Percentiles rank a stretch among this genome's conserved stretches.
phyloP scores from a whole-genome alignment of 2,113 vertebrate genomes.

The Psettodes erumei region DNA sequence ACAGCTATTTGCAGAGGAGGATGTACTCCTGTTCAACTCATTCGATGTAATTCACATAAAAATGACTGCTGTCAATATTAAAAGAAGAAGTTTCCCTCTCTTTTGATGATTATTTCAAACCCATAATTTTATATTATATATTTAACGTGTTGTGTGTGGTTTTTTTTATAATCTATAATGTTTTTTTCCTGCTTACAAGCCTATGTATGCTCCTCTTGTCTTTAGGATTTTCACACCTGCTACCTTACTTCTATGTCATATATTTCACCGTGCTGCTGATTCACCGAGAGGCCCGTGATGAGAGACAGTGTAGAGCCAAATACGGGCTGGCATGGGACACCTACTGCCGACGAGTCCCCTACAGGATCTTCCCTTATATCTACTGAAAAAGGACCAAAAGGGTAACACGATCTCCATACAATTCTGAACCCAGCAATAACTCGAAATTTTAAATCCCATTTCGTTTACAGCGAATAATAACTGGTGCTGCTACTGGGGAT shows the following conservation, averaged over 20 bases:
- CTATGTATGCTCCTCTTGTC: background rate
- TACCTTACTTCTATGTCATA: constrained; percentile 91
- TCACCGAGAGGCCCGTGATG: constrained; percentile 89
- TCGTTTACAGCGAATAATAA: background rate
- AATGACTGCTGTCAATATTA: background rate
- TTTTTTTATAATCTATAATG: constrained; percentile 1
- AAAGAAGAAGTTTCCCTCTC: constrained; percentile 4
- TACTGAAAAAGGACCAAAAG: constrained; percentile 81
- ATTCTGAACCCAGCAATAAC: constrained; percentile 21
- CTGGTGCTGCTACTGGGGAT: background rate
- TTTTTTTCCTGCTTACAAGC: background rate
- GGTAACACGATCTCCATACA: background rate
- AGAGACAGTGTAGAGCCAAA: constrained; percentile 87
- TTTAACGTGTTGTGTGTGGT: background rate
- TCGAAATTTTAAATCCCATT: background rate
- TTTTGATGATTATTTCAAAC: constrained; percentile 7
- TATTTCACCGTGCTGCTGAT: constrained; percentile 88
- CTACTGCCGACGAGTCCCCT: constrained; percentile 89
- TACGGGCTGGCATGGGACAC: constrained; percentile 89
- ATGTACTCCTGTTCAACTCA: constrained; percentile 22
- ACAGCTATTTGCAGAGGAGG: constrained; percentile 17
- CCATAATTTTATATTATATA: background rate
- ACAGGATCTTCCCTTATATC: constrained; percentile 90
- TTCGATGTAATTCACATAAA: constrained; percentile 8
- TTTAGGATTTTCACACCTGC: constrained; percentile 85